Conservation (phyloP, 2,113 vertebrate genomes). For the Alligator mississippiensis region DNA sequence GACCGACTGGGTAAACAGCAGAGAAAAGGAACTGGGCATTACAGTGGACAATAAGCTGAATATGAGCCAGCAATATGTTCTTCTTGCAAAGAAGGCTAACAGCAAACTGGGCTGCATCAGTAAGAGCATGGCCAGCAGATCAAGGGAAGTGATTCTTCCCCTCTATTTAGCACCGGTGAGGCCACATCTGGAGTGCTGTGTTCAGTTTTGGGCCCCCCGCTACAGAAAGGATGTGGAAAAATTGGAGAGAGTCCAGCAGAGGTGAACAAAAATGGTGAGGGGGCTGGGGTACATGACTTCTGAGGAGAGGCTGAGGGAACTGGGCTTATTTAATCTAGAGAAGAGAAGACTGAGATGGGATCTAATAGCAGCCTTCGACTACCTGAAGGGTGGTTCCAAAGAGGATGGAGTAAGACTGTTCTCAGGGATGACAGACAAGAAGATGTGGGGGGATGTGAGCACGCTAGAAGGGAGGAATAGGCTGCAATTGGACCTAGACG, state of each 20-base stretch:
- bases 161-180: background rate
- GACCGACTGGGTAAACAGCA: no score
- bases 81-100: background rate
- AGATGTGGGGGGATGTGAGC: no score
- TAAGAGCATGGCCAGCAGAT: accelerated
- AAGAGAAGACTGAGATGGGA: background rate
- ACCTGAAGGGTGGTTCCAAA: accelerated
- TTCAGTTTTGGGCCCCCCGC: background rate
- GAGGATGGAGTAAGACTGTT: background rate
- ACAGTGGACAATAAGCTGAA: no score
- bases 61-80: background rate
- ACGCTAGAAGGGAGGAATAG: no score
- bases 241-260: background rate
- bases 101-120: background rate
- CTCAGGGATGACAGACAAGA: no score
- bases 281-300: background rate
- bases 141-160: accelerated
- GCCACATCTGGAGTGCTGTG: background rate
- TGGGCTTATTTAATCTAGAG: background rate
- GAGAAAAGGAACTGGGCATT: no score
- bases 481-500: no score
- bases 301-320: background rate
- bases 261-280: background rate
- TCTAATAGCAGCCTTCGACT: background rate
- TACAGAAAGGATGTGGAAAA: background rate